A percentile compares a stretch with the other conserved stretches of the same genome.
Conservation (phyloP, 2,888 invertebrate species). For the Chelonus formosanus region DNA sequence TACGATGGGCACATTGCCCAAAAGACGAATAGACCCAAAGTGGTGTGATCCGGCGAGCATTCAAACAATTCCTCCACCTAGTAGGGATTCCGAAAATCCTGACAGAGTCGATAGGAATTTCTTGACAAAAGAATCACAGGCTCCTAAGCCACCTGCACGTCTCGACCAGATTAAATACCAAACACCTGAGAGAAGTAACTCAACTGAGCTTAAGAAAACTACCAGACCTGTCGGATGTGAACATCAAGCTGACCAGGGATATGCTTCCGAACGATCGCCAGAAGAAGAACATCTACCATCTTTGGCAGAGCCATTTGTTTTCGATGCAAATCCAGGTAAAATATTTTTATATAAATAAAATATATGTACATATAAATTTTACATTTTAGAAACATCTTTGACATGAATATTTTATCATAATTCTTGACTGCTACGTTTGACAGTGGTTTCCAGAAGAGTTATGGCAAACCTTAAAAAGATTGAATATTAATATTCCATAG, state of each 20-base stretch:
- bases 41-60: conserved; percentile 39
- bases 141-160: conserved; percentile 55
- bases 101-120: conserved; percentile 45
- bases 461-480: too few species aligned
- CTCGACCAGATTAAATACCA: conserved; percentile 23
- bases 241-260: conserved; percentile 73
- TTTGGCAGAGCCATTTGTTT: conserved; percentile 70
- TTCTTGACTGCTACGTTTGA: too few species aligned
- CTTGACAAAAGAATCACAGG: conserved; percentile 50
- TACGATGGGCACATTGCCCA: conserved; percentile 54
- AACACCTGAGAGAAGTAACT: too few species aligned
- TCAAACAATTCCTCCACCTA: conserved; percentile 34
- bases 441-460: too few species aligned
- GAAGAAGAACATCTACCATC: conserved; percentile 80
- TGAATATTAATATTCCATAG: too few species aligned
- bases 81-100: conserved; percentile 32
- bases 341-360: conserved; percentile 5
- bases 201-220: conserved; percentile 37
- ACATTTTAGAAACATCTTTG: too few species aligned
- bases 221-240: conserved; percentile 55
- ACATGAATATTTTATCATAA: too few species aligned
- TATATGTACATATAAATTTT: too few species aligned
- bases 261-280: conserved; percentile 79
- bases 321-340: conserved; percentile 77
- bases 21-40: conserved; percentile 46